These are phyloP conservation scores for Babyrousa celebensis DNA, from an alignment of 2,797 vertebrate species.

Conservation along the genomic window DNA sequence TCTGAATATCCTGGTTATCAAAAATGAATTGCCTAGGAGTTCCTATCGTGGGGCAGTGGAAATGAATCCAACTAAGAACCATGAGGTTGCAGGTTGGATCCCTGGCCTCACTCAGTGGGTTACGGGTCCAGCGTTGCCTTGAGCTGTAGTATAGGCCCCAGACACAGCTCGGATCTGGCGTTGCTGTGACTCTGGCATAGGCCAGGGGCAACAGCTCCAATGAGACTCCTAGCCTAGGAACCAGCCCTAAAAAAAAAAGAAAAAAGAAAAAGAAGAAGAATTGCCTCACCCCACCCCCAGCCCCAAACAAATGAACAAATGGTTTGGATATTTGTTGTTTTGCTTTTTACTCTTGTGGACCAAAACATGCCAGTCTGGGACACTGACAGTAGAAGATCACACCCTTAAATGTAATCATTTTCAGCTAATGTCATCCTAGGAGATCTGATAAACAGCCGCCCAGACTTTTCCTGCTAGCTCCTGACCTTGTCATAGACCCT, in stretches of 20 bases:
- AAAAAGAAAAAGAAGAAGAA: background rate
- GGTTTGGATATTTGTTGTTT: background rate
- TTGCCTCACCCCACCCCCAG: background rate
- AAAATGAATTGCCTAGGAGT: background rate
- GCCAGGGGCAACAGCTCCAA: too few species aligned
- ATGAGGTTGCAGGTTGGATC: too few species aligned
- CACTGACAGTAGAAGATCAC: background rate
- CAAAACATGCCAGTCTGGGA: constrained; percentile 17
- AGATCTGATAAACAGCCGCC: constrained; percentile 4
- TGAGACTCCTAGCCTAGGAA: too few species aligned
- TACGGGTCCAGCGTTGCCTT: too few species aligned
- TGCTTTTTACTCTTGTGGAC: background rate
- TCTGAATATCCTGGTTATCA: background rate
- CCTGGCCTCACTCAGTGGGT: too few species aligned
- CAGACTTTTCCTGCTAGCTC: background rate
- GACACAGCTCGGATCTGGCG: too few species aligned
- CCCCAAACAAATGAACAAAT: constrained; percentile 2
- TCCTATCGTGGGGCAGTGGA: too few species aligned
- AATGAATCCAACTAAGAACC: too few species aligned
- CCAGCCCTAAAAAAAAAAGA: too few species aligned
- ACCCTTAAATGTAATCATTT: constrained; percentile 17
- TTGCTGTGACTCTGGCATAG: too few species aligned
- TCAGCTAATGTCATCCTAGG: background rate
- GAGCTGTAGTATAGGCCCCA: too few species aligned
- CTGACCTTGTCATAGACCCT: background rate